Evolutionary conservation across 2,888 invertebrate genomes (phyloP).

Genomic region (Neoscelio sp.): DNA sequence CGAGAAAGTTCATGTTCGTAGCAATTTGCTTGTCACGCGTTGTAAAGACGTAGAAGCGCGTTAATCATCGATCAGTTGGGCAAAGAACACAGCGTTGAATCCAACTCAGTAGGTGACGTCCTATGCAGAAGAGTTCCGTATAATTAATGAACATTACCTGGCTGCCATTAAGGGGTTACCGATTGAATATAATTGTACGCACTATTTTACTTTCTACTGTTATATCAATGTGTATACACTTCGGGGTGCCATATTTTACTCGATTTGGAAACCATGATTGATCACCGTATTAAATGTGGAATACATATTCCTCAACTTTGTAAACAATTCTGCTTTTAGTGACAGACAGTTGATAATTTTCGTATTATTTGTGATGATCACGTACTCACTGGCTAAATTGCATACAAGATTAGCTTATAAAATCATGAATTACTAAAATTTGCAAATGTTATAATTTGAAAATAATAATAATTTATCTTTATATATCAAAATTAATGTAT

Average conservation of each 20-base stretch:
- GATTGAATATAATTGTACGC: conserved; percentile 31
- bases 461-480: no score
- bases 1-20: conserved; percentile 32
- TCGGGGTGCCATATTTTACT: conserved; percentile 22
- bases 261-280: conserved; percentile 22
- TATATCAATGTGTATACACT: not conserved
- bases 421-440: not conserved
- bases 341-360: not conserved
- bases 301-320: conserved; percentile 9
- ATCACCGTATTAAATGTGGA: conserved; percentile 14
- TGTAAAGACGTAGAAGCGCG: conserved; percentile 18
- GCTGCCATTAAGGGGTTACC: conserved; percentile 43
- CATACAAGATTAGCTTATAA: not conserved
- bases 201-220: conserved; percentile 15
- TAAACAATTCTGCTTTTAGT: conserved; percentile 22
- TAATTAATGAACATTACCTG: conserved; percentile 46
- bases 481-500: no score
- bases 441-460: no score
- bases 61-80: conserved; percentile 45
- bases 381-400: not conserved
- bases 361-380: not conserved
- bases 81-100: conserved; percentile 38
- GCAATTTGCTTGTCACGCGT: conserved; percentile 38
- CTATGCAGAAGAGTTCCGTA: conserved; percentile 21
- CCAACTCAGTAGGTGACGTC: conserved; percentile 30